phyloP scores from a whole-genome alignment of 1,140 invertebrate genomes.

The Homalodisca vitripennis region DNA sequence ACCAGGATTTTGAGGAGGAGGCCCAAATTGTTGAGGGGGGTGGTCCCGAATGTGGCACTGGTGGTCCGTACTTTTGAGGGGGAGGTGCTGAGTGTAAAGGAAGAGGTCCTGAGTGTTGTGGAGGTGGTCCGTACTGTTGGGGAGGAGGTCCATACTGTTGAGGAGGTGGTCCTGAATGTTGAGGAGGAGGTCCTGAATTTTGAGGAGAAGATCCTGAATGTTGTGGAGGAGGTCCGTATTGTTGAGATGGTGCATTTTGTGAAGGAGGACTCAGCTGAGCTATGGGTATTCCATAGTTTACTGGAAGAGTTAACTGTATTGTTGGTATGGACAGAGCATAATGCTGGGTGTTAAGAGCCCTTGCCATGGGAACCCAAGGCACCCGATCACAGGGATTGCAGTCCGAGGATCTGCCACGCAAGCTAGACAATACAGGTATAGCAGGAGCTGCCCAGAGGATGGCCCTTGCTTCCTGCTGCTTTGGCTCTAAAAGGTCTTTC shows the following conservation, averaged over 20 bases:
- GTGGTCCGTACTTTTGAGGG: too few relatives aligned
- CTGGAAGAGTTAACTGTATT: conserved; percentile 8
- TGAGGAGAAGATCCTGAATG: too few relatives aligned
- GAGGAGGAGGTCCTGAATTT: background rate
- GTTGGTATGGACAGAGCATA: conserved; percentile 23
- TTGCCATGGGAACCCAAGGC: conserved; percentile 71
- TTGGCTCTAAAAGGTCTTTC: background rate
- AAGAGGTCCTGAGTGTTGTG: too few relatives aligned
- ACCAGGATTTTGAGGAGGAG: too few relatives aligned
- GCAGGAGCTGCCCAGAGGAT: conserved; percentile 17
- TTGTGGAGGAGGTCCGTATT: background rate
- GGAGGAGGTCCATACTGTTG: conserved; percentile 33
- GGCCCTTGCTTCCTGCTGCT: conserved; percentile 13
- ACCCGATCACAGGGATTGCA: conserved; percentile 73
- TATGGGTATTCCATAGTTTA: conserved; percentile 28
- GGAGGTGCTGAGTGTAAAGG: too few relatives aligned
- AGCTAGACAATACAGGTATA: background rate
- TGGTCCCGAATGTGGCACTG: too few relatives aligned
- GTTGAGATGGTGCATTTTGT: conserved; percentile 26
- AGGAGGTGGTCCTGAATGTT: conserved; percentile 33
- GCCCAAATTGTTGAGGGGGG: too few relatives aligned
- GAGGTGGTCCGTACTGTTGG: conserved; percentile 30
- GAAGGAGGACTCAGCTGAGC: conserved; percentile 31
- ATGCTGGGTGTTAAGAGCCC: conserved; percentile 27
- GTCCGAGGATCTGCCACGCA: conserved; percentile 36